Conservation (phyloP, 1,140 invertebrate genomes). For the Pararge aegeria region DNA sequence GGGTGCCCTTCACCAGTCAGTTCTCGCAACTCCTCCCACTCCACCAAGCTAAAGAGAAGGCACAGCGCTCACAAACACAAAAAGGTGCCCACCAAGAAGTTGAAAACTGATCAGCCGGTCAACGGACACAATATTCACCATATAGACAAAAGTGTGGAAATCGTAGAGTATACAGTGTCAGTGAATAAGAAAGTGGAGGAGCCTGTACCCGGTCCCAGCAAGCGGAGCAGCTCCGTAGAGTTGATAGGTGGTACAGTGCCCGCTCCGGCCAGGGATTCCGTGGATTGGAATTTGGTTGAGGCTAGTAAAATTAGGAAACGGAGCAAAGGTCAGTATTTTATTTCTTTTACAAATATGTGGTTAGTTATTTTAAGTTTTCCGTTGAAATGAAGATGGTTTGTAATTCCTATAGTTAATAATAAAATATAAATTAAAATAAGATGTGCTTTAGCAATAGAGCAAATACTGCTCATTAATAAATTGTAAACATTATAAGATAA, state of each 20-base stretch:
- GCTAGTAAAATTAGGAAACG: slow-evolving; percentile 76
- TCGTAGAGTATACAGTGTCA: slow-evolving; percentile 55
- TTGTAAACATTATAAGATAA: no score
- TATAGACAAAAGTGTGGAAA: slow-evolving; percentile 64
- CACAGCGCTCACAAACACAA: slow-evolving; percentile 64
- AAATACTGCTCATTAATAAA: no score
- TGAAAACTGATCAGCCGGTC: slow-evolving; percentile 51
- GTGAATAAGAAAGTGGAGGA: slow-evolving; percentile 52
- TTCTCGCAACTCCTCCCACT: slow-evolving; percentile 68
- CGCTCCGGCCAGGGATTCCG: slow-evolving; percentile 62
- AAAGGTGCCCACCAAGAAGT: slow-evolving; percentile 57
- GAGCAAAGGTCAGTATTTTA: slow-evolving; percentile 58
- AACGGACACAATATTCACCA: slow-evolving; percentile 50
- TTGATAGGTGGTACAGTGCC: slow-evolving; percentile 67
- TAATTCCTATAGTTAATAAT: no score
- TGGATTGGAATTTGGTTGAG: slow-evolving; percentile 72
- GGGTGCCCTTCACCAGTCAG: slow-evolving; percentile 70
- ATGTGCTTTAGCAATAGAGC: no score
- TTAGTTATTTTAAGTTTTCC: no score
- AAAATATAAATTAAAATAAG: no score
- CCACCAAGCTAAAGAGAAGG: slow-evolving; percentile 59
- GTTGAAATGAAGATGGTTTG: no score
- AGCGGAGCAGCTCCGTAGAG: slow-evolving; percentile 69
- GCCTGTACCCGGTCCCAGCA: slow-evolving; percentile 53
- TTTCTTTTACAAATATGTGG: background rate